Base-by-base conservation (phyloP, 64 coral and sea anemone species). In the Dendronephthya gigantea region DNA sequence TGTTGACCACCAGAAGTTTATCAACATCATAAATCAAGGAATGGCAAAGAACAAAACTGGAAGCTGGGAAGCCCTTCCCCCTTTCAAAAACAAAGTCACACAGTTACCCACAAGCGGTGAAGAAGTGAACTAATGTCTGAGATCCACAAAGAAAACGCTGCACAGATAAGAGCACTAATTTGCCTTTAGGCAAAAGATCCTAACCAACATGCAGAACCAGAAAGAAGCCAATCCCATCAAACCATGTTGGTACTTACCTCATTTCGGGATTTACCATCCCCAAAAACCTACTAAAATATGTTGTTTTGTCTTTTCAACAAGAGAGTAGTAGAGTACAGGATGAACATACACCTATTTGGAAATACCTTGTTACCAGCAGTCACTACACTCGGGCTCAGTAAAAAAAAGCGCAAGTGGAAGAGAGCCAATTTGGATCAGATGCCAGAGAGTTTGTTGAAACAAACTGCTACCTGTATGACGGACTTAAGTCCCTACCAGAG, bases 291-390 rank as follows among this genome's bases (percentile, higher is more conserved):
- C 83, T 88, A 45, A 72, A 83, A 31, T 88, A 74, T 0, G 87
- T 76, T 1, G 87, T 90, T 10, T 4, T 90, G 39, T 50, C 84
- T 49, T 90, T 90, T 31, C 48, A 65, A 16, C 48, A 90, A 30
- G 37, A 90, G 1, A 27, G 34, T 92, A 1, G 43, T 30, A 7
- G 86, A 92, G 13, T 92, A 88, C 9, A 34, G 90, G 1, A 87
- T 91, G 86, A 91, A 84, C 7, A 85, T 88, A 0, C 59, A 91
- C 56, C 28, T 92, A 10, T 92, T 92, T 19, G 86, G 90, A 7
- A 88, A 88, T 49, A 88, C 47, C n/a, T 85, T 58, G 4, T 88
- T 62, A 23, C 90, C 86, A 38, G 90, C 59, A 19, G 86, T 92
- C 25, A 86, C 86, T 1, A 92, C 81, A 47, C 84, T 32, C 62